Evolutionary conservation across 2,113 vertebrate genomes (phyloP).

Genomic region (Sceloporus tristichus): DNA sequence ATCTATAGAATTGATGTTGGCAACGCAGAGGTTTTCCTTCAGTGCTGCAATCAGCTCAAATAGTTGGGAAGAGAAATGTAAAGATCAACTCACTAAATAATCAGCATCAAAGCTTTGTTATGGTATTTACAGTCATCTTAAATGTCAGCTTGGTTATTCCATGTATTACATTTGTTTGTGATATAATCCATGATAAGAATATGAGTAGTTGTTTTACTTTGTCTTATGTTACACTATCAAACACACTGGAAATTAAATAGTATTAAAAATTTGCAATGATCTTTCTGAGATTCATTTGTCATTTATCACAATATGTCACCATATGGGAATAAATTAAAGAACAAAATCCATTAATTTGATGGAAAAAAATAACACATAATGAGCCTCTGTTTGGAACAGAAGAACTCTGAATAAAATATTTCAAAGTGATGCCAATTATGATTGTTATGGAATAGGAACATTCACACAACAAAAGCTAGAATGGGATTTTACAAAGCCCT

Average conservation of each 20-base stretch:
- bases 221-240: background rate
- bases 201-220: background rate
- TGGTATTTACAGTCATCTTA: background rate
- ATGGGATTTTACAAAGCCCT: background rate
- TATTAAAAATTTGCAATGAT: constrained; percentile 4
- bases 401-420: background rate
- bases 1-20: background rate
- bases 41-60: background rate
- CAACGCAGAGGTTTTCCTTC: background rate
- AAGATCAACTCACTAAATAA: constrained; percentile 11
- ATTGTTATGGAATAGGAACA: background rate
- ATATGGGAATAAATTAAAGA: constrained; percentile 29
- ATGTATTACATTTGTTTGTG: background rate
- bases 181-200: background rate
- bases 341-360: constrained; percentile 25
- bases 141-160: background rate
- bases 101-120: background rate
- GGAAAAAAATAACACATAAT: constrained; percentile 16
- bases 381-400: constrained; percentile 20
- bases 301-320: background rate
- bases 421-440: constrained; percentile 31
- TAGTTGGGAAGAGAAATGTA: background rate
- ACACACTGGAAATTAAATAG: background rate
- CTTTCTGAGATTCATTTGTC: constrained; percentile 8
- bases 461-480: background rate